phyloP scores from a whole-genome alignment of 2,888 invertebrate species.

The Glaucopsyche alexis region DNA sequence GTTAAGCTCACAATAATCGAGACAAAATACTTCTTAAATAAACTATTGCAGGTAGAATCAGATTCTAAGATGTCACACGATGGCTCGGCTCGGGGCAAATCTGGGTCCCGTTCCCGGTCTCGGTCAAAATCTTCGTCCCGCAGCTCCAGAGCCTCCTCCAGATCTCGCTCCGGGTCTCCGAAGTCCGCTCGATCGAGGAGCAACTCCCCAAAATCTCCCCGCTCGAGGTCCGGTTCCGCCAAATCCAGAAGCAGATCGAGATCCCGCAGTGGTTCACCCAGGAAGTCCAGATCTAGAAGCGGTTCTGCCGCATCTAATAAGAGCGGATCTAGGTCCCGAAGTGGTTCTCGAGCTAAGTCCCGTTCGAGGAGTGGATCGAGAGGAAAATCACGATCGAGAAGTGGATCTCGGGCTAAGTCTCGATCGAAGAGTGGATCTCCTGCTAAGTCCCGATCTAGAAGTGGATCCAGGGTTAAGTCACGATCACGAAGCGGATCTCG shows the following conservation, averaged over 20 bases:
- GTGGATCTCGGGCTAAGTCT: constrained; percentile 42
- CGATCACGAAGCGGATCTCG: constrained; percentile 48
- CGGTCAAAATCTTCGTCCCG: constrained; percentile 52
- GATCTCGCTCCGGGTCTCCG: constrained; percentile 46
- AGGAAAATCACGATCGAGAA: constrained; percentile 44
- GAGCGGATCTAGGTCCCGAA: constrained; percentile 43
- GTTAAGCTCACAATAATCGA: too few species aligned
- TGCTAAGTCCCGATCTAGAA: constrained; percentile 39
- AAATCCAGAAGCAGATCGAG: constrained; percentile 39
- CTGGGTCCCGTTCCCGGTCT: constrained; percentile 48
- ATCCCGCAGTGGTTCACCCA: constrained; percentile 49
- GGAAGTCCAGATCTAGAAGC: too few species aligned
- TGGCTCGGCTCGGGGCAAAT: constrained; percentile 50
- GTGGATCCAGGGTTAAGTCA: constrained; percentile 42
- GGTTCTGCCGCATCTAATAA: constrained; percentile 46
- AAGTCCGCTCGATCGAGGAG: constrained; percentile 47
- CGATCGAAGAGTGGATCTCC: constrained; percentile 46
- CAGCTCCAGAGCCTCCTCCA: constrained; percentile 50
- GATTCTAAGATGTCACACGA: constrained; percentile 61
- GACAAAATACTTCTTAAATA: too few species aligned
- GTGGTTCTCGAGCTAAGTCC: constrained; percentile 43
- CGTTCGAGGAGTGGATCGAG: constrained; percentile 46
- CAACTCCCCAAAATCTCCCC: constrained; percentile 42
- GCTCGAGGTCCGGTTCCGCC: constrained; percentile 44
- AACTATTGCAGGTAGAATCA: constrained; percentile 52